Evolutionary conservation across 2,797 vertebrate genomes (phyloP), one percentile per base, ranked within the genome.

Genomic region (Hirundo rustica): DNA sequence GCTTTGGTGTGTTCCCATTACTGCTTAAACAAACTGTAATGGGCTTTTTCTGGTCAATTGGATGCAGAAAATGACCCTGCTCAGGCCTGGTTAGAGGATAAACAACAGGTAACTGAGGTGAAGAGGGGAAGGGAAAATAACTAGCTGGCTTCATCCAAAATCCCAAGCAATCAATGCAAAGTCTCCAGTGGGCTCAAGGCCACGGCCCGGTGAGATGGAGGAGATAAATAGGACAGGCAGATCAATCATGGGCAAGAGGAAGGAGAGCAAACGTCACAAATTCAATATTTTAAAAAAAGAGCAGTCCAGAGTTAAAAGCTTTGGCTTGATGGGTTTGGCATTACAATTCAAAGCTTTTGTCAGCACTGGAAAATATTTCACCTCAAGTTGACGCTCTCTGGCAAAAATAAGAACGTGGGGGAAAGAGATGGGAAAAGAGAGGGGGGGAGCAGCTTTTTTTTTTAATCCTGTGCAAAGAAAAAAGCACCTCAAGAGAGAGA

Each of bases 261-360:
- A 85, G 85, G 68, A 95, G 89, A 88, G 65, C 66, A 91, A 85
- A 86, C 75, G 27, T 68, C 88, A 91, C 30, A 97, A 97, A 98
- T 97, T 85, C 98, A 98, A 98, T 97, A 92, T 64, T 84, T 83
- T 22, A 38, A 32, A 74, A 88, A 81, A 92, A 92, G 91, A 96
- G 85, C 75, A 60, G 78, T 61, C 76, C 67, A 10, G 36, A 92
- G 92, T 96, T 97, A 94, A 97, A 97, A 97, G 95, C 94, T 88
- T 88, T 91, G 85, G 34, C 79, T 92, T 72, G 72, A 91, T 9
- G 38, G 85, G 38, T 72, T 88, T 60, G 66, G 85, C 89, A 95
- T 95, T 89, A 60, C 38, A 92, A 64, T 92, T 93, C 96, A 95
- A 91, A 97, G 91, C 95, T 95, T 58, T 50, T 92, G 93, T 95